phyloP scores from a whole-genome alignment of 2,113 vertebrate genomes.

The Eupsittula cactorum region DNA sequence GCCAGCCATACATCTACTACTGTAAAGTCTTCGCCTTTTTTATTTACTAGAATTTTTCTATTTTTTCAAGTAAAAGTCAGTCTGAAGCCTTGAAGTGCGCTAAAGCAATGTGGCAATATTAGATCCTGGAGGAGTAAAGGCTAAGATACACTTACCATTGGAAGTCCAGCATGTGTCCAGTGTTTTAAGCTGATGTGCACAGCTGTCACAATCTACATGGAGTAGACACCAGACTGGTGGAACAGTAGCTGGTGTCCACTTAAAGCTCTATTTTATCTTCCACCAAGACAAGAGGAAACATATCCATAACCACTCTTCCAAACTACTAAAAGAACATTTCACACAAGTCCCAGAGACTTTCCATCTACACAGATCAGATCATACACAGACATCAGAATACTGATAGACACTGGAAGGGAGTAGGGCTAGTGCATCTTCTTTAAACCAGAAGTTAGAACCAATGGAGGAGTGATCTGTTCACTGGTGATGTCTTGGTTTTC shows the following conservation, averaged over 20 bases:
- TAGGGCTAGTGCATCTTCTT: not conserved
- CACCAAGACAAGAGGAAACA: not conserved
- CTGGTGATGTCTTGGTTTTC: not conserved
- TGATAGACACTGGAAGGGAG: not conserved
- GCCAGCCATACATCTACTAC: not conserved
- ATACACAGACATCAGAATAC: not conserved
- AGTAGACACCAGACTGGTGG: not conserved
- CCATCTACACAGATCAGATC: not conserved
- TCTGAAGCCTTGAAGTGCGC: not conserved
- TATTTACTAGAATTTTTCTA: not conserved
- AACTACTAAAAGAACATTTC: not conserved
- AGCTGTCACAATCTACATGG: not conserved
- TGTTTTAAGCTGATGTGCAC: not conserved
- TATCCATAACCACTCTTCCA: not conserved
- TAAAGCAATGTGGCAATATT: not conserved
- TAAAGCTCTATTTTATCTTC: not conserved
- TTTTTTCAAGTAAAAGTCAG: not conserved
- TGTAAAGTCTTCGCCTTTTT: not conserved
- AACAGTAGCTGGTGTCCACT: not conserved
- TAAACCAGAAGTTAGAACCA: not conserved
- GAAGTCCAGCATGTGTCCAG: rapidly evolving
- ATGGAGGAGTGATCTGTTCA: not conserved
- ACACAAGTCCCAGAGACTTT: rapidly evolving
- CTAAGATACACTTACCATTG: not conserved
- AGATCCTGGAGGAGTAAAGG: not conserved